Conservation (phyloP, 92 coral and sea anemone species). For the Zoanthus gigantus region DNA sequence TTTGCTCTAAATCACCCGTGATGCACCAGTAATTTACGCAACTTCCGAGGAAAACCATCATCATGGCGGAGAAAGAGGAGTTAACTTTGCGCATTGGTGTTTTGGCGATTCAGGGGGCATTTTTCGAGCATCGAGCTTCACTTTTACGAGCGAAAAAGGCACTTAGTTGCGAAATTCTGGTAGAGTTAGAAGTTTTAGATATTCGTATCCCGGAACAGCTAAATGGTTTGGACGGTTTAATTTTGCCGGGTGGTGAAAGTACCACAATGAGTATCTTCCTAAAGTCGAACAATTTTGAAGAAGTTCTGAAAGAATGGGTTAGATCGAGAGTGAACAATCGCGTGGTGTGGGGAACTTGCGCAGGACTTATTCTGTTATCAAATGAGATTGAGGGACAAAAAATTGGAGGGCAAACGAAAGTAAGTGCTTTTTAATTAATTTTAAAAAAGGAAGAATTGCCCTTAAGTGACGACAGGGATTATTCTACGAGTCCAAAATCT, state of each 20-base stretch:
- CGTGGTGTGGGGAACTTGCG: constrained; percentile 95
- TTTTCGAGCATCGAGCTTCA: constrained; percentile 87
- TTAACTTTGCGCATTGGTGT: constrained; percentile 71
- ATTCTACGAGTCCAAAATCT: not conserved
- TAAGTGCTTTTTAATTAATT: constrained; percentile 11
- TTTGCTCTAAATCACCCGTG: constrained; percentile 9
- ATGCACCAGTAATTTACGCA: constrained; percentile 29
- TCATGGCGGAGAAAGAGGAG: constrained; percentile 43
- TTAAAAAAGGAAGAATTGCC: not conserved
- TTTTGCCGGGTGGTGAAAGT: constrained; percentile 97
- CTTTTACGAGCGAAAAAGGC: constrained; percentile 72
- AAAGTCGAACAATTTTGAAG: constrained; percentile 73
- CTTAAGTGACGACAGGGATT: not conserved
- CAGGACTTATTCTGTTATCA: constrained; percentile 90
- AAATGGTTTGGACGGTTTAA: constrained; percentile 76
- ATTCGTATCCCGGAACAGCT: constrained; percentile 80
- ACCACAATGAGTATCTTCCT: constrained; percentile 83
- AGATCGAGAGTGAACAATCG: constrained; percentile 64
- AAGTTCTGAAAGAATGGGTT: constrained; percentile 76
- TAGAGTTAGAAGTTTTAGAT: constrained; percentile 75
- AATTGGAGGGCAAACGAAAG: constrained; percentile 82
- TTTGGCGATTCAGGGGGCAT: constrained; percentile 95
- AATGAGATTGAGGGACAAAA: constrained; percentile 81
- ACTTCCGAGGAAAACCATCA: constrained; percentile 30
- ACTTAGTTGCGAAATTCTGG: constrained; percentile 44